Conservation (phyloP, 2,797 vertebrate genomes). For the Hemitrygon akajei region DNA sequence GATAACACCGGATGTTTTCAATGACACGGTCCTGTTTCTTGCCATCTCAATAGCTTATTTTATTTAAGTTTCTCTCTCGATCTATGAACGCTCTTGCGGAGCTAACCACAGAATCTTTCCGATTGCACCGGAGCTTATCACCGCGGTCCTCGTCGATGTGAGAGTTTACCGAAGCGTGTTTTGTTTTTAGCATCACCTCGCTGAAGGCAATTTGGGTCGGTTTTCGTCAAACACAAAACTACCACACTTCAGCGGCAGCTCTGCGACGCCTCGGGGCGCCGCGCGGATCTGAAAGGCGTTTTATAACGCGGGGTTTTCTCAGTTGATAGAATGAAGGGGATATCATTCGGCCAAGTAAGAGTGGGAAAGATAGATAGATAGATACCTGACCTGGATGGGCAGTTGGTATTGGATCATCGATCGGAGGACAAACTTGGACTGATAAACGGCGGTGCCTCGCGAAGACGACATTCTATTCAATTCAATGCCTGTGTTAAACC, state of each 20-base stretch:
- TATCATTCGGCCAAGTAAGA: background rate
- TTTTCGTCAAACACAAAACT: background rate
- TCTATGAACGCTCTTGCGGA: background rate
- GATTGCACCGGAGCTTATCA: background rate
- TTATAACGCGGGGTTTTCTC: background rate
- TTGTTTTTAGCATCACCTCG: background rate
- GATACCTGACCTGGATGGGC: background rate
- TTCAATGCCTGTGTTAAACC: background rate
- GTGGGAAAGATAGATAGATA: background rate
- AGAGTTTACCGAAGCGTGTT: background rate
- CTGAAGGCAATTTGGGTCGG: too few species aligned
- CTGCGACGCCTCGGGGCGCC: background rate
- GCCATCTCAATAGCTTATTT: background rate
- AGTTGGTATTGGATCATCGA: background rate
- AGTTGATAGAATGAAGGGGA: background rate
- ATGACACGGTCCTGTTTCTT: background rate
- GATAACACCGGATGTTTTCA: background rate
- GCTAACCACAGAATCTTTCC: background rate
- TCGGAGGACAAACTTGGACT: too few species aligned
- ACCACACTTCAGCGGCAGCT: background rate
- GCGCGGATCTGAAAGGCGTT: background rate
- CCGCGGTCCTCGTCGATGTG: background rate
- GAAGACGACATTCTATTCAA: background rate
- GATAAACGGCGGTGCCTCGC: background rate
- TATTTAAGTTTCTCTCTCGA: background rate